Percentiles rank a stretch among this genome's conserved stretches.
phyloP scores from a whole-genome alignment of 2,797 vertebrate species.

The Borostomias antarcticus region DNA sequence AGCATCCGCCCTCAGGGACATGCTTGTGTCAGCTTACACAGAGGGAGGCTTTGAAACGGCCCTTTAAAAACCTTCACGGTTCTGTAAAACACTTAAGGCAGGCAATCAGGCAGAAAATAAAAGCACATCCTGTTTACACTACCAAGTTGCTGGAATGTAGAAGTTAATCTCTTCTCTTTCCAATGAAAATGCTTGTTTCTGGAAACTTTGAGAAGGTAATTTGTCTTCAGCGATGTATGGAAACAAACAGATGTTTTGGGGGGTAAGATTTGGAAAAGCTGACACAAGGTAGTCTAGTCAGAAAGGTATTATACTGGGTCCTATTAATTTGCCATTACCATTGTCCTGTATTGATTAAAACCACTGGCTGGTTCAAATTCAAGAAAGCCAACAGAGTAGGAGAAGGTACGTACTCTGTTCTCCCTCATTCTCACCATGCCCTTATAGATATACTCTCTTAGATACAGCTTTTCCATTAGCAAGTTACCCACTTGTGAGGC shows the following conservation, averaged over 20 bases:
- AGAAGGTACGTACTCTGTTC: slow-evolving; percentile 66
- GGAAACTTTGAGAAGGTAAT: slow-evolving; percentile 44
- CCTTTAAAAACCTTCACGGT: slow-evolving; percentile 35
- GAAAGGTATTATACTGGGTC: too few relatives aligned
- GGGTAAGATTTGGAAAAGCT: background rate
- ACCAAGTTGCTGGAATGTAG: slow-evolving; percentile 42
- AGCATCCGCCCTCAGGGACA: slow-evolving; percentile 8
- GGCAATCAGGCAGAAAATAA: slow-evolving; percentile 59
- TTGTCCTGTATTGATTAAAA: background rate
- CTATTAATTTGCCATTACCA: too few relatives aligned
- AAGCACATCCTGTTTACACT: slow-evolving; percentile 51
- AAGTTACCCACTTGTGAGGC: slow-evolving; percentile 71
- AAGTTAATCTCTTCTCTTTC: slow-evolving; percentile 39
- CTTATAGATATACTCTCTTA: slow-evolving; percentile 75
- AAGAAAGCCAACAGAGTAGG: slow-evolving; percentile 47
- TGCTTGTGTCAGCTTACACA: slow-evolving; percentile 23
- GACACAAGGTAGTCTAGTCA: background rate
- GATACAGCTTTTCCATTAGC: slow-evolving; percentile 82
- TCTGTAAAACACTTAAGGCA: slow-evolving; percentile 54
- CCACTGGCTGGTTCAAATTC: slow-evolving; percentile 45
- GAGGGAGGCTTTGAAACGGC: slow-evolving; percentile 41
- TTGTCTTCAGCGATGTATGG: slow-evolving; percentile 38
- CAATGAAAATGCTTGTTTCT: slow-evolving; percentile 36
- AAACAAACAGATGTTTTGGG: background rate
- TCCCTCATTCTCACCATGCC: slow-evolving; percentile 71